These are phyloP conservation scores for Cybosia mesomella DNA, from an alignment of 2,888 invertebrate species.

Conservation along the genomic window DNA sequence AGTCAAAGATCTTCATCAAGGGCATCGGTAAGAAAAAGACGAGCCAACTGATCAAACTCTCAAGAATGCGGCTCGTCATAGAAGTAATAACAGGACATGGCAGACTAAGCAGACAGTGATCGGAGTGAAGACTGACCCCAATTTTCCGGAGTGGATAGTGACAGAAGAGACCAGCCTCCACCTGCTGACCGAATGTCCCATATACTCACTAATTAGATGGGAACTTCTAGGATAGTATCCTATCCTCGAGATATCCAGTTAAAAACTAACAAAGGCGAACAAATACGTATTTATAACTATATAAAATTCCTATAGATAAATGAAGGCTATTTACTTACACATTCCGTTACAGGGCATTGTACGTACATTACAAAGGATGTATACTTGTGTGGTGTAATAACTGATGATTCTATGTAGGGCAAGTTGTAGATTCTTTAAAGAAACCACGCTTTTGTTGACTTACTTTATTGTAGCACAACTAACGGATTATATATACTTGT, in stretches of 20 bases:
- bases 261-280: conserved; percentile 33
- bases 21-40: no score
- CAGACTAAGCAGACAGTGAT: no score
- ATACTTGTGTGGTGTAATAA: neutral
- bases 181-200: no score
- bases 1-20: no score
- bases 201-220: no score
- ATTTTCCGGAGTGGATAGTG: no score
- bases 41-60: no score
- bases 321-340: conserved; percentile 13
- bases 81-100: no score
- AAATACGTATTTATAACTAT: conserved; percentile 13
- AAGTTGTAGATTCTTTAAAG: conserved; percentile 1
- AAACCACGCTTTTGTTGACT: neutral
- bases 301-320: neutral
- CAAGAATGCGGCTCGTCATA: no score
- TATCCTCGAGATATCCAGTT: conserved; percentile 46
- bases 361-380: conserved; percentile 7
- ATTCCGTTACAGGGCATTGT: conserved; percentile 44
- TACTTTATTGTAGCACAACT: neutral
- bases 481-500: neutral
- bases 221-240: no score
- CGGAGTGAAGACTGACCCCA: no score
- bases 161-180: no score
- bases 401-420: conserved; percentile 1